phyloP scores from a whole-genome alignment of 1,140 invertebrate species.

The Aleiodes sp. region DNA sequence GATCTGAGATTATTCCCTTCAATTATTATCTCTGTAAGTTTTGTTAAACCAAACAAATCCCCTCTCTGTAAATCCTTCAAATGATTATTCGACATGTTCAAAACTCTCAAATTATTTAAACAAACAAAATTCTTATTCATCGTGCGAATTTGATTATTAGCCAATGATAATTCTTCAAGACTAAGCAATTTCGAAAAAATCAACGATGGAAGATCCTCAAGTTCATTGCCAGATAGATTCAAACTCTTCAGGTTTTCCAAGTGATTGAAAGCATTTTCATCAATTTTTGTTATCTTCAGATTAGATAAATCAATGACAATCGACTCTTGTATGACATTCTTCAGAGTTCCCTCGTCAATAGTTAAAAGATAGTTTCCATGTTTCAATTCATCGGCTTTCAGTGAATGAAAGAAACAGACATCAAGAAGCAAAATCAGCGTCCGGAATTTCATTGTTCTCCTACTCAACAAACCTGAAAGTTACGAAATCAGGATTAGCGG shows the following conservation, averaged over 20 bases:
- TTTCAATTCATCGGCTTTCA: not conserved
- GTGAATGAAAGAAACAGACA: not conserved
- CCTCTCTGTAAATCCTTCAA: conserved; percentile 39
- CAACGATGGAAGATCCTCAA: conserved; percentile 41
- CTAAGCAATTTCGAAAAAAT: conserved; percentile 46
- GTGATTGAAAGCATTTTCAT: conserved; percentile 43
- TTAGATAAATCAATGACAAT: conserved; percentile 37
- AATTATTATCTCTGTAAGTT: conserved; percentile 33
- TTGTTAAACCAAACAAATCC: conserved; percentile 41
- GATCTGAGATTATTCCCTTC: conserved; percentile 41
- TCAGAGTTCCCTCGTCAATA: conserved; percentile 38
- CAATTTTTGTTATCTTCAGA: conserved; percentile 30
- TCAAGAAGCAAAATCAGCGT: conserved; percentile 39
- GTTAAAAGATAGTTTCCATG: conserved; percentile 25
- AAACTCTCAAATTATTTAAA: conserved; percentile 39
- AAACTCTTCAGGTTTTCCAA: conserved; percentile 37
- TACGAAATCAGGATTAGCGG: no score
- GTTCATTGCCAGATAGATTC: conserved; percentile 39
- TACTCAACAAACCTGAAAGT: no score
- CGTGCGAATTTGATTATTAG: conserved; percentile 42
- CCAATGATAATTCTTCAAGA: conserved; percentile 38
- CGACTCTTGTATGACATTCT: not conserved
- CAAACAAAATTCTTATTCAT: conserved; percentile 40
- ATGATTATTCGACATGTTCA: conserved; percentile 45
- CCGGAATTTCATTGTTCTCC: no score